These are phyloP conservation scores for Danio tinwini DNA, from an alignment of 2,797 vertebrate species.

Conservation along the genomic window DNA sequence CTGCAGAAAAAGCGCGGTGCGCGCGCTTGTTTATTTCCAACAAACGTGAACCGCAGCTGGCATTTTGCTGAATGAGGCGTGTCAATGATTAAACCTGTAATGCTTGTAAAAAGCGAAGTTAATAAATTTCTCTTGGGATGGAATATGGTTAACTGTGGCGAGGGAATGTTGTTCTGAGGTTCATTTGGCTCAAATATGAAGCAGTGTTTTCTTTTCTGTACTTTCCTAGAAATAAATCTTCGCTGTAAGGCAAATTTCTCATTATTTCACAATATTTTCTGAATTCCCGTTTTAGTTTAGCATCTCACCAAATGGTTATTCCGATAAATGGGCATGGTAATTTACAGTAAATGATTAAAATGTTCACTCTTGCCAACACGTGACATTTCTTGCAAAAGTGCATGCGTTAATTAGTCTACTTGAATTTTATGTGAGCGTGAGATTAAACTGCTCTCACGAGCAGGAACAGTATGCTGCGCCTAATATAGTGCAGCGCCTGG, in stretches of 20 bases:
- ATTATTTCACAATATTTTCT: background rate
- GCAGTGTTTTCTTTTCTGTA: constrained; percentile 2
- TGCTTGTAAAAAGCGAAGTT: background rate
- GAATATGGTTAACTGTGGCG: background rate
- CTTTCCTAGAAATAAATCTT: constrained; percentile 4
- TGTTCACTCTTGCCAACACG: background rate
- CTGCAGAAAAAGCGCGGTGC: constrained; percentile 14
- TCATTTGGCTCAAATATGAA: constrained; percentile 9
- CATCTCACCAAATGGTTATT: background rate
- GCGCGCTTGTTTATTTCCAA: constrained; percentile 12
- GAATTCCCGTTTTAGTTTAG: background rate
- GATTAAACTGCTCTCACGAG: constrained; percentile 21
- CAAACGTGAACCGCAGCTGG: background rate
- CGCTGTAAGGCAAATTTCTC: background rate
- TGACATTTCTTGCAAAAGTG: constrained; percentile 12
- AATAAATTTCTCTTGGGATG: constrained; percentile 18
- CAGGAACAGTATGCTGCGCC: constrained; percentile 41
- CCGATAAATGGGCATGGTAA: background rate
- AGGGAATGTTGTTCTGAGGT: constrained; percentile 20
- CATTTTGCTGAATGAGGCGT: background rate
- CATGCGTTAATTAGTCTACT: constrained; percentile 36
- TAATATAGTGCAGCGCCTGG: constrained; percentile 31
- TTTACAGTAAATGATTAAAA: background rate
- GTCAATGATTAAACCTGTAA: background rate
- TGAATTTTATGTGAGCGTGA: constrained; percentile 33